Evolutionary conservation across 2,888 invertebrate genomes (phyloP).

Genomic region (Tachina fera): DNA sequence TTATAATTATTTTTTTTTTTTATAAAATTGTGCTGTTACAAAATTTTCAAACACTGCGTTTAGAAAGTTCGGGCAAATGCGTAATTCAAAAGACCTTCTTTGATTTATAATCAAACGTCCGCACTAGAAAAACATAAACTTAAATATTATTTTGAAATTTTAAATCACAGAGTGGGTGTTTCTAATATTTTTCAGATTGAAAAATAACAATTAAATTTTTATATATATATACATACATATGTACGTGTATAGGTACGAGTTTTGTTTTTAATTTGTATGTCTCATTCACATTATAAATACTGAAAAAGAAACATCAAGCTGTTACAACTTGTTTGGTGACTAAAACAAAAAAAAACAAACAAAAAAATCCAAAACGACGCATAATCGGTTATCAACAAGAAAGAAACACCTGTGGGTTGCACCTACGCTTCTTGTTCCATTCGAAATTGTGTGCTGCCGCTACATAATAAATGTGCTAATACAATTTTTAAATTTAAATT

Average conservation of each 20-base stretch:
- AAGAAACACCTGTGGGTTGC: constrained; percentile 69
- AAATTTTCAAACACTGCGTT: no score
- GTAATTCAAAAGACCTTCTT: not conserved
- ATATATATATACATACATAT: no score
- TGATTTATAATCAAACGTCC: constrained; percentile 13
- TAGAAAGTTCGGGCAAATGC: no score
- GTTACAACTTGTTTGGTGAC: constrained; percentile 64
- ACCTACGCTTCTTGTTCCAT: constrained; percentile 66
- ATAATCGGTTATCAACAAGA: constrained; percentile 31
- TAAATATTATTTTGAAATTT: constrained; percentile 16
- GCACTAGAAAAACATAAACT: not conserved
- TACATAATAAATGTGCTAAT: constrained; percentile 23
- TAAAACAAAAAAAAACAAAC: constrained; percentile 29
- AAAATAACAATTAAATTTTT: no score
- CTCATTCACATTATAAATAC: constrained; percentile 47
- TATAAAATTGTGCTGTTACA: no score
- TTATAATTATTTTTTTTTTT: no score
- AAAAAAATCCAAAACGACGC: constrained; percentile 32
- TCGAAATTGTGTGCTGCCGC: constrained; percentile 32
- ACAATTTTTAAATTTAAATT: constrained; percentile 40
- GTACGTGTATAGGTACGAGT: not conserved
- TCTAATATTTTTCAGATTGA: constrained; percentile 36
- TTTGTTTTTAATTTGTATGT: constrained; percentile 13
- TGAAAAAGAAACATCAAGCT: constrained; percentile 58
- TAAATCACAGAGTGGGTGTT: constrained; percentile 22